phyloP scores from a whole-genome alignment of 2,888 invertebrate species.

The Spatulosminthurus flaviceps region DNA sequence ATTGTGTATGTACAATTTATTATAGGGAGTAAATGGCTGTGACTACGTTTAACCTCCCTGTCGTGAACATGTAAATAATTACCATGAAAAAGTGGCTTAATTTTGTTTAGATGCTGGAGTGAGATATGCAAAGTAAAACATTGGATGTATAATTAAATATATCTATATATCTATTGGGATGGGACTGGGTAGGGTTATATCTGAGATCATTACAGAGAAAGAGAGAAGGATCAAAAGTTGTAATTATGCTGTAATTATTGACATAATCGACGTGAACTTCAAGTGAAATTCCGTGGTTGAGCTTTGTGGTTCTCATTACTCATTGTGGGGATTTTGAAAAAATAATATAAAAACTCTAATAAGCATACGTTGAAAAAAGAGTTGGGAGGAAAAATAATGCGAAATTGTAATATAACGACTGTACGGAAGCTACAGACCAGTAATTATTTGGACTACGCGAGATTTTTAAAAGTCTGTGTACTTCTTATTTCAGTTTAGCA shows the following conservation, averaged over 20 bases:
- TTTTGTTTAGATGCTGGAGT: background rate
- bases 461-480: too few species aligned
- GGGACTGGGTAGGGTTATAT: background rate
- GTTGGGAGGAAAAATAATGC: background rate
- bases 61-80: too few species aligned
- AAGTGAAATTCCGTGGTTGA: background rate
- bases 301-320: background rate
- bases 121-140: constrained; percentile 4
- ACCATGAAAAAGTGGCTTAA: background rate
- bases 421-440: too few species aligned
- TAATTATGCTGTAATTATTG: constrained; percentile 31
- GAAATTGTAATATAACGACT: background rate
- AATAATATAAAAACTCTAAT: too few species aligned
- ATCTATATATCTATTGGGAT: background rate
- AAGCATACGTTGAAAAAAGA: background rate
- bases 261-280: constrained; percentile 21
- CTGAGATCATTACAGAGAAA: background rate
- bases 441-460: too few species aligned
- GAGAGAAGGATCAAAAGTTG: background rate
- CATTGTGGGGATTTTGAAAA: background rate
- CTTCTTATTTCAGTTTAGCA: too few species aligned
- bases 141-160: background rate
- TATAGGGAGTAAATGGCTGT: too few species aligned
- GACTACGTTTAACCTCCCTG: too few species aligned
- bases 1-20: too few species aligned